Percentiles rank a stretch among this genome's conserved stretches.
Conservation (phyloP, 1,140 invertebrate species). For the Ectropis grisescens region DNA sequence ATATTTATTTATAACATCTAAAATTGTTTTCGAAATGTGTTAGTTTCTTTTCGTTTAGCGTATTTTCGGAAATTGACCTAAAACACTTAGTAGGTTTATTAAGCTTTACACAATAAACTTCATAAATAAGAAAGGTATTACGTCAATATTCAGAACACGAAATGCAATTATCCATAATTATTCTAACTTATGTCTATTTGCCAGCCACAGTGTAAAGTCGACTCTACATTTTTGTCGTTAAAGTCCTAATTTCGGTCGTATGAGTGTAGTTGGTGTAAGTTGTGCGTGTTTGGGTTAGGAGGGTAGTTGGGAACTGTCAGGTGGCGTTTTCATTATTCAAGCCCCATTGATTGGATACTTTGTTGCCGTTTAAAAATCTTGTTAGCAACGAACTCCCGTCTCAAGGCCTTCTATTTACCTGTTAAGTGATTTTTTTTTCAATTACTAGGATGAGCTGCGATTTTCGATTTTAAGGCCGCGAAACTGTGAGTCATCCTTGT, state of each 20-base stretch:
- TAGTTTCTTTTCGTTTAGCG: no score
- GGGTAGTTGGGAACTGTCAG: slow-evolving; percentile 57
- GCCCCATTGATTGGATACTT: slow-evolving; percentile 68
- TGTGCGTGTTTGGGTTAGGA: slow-evolving; percentile 52
- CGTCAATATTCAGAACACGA: slow-evolving; percentile 31
- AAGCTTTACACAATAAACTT: no score
- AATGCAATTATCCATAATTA: slow-evolving; percentile 55
- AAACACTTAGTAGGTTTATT: no score
- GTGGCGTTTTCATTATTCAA: slow-evolving; percentile 68
- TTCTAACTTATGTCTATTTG: slow-evolving; percentile 47
- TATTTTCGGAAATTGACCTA: no score
- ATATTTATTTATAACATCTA: no score
- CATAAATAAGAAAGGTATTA: no score
- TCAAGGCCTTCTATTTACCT: slow-evolving; percentile 60
- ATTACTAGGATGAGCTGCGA: slow-evolving; percentile 61
- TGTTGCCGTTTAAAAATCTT: slow-evolving; percentile 70
- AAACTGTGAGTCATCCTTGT: slow-evolving; percentile 66
- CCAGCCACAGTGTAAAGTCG: slow-evolving; percentile 2
- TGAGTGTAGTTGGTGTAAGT: no score
- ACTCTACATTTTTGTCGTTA: no score
- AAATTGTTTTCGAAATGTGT: no score
- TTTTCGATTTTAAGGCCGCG: slow-evolving; percentile 32
- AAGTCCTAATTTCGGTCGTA: no score
- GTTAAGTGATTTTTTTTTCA: slow-evolving; percentile 68
- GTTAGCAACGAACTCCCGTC: slow-evolving; percentile 62